Evolutionary conservation across 2,888 invertebrate genomes (phyloP).

Genomic region (Sinopyrophorus schimmeli): DNA sequence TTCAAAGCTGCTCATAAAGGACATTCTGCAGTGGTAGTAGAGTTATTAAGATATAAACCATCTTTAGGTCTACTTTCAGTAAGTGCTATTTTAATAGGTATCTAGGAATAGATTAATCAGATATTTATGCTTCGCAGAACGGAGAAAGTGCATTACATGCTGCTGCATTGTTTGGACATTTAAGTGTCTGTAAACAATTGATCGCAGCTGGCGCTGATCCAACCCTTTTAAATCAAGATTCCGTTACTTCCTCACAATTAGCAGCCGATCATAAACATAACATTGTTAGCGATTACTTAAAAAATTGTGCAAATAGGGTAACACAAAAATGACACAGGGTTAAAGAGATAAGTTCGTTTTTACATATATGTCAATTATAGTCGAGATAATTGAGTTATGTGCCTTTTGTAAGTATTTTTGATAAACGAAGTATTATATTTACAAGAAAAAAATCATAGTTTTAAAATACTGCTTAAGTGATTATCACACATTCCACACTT

Average conservation of each 20-base stretch:
- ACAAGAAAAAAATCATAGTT: no score
- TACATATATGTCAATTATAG: slow-evolving; percentile 31
- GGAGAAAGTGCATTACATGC: slow-evolving; percentile 91
- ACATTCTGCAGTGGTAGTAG: slow-evolving; percentile 82
- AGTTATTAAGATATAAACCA: slow-evolving; percentile 80
- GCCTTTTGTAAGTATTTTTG: not conserved
- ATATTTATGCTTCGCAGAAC: slow-evolving; percentile 64
- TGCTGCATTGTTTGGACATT: slow-evolving; percentile 85
- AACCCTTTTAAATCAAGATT: slow-evolving; percentile 71
- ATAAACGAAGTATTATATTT: not conserved
- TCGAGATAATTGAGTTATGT: not conserved
- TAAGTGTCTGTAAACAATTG: slow-evolving; percentile 76
- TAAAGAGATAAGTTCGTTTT: slow-evolving; percentile 37
- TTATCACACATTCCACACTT: no score
- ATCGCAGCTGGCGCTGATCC: slow-evolving; percentile 72
- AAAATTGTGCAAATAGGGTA: slow-evolving; percentile 50
- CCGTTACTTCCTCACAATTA: slow-evolving; percentile 67
- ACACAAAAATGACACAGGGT: slow-evolving; percentile 41
- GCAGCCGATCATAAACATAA: slow-evolving; percentile 61
- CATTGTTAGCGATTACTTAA: slow-evolving; percentile 62
- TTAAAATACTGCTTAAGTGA: no score
- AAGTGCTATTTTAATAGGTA: slow-evolving; percentile 48
- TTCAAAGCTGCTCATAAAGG: slow-evolving; percentile 97
- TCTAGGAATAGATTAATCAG: not conserved
- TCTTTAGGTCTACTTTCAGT: slow-evolving; percentile 81